Percentiles rank a stretch among this genome's conserved stretches.
These are phyloP conservation scores for Drosophila fuyamai DNA, from an alignment of 1,140 invertebrate species.

Conservation along the genomic window DNA sequence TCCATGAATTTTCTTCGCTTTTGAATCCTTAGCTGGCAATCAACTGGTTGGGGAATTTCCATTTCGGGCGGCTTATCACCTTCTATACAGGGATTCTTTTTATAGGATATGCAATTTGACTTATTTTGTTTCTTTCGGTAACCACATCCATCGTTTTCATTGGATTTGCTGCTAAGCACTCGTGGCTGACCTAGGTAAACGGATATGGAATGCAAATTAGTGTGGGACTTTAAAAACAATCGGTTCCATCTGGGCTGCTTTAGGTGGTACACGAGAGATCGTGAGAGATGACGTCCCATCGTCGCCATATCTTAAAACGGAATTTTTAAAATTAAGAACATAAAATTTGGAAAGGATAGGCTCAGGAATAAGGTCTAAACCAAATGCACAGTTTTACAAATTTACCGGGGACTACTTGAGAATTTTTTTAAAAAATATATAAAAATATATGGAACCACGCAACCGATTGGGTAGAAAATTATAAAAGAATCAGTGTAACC, in stretches of 20 bases:
- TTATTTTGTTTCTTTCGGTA: background rate
- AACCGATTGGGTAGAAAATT: too few relatives aligned
- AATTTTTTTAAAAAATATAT: background rate
- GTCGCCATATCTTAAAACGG: background rate
- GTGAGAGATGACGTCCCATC: background rate
- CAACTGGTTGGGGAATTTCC: background rate
- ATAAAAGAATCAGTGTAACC: too few relatives aligned
- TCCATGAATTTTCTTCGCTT: too few relatives aligned
- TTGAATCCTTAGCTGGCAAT: background rate
- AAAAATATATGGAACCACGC: too few relatives aligned
- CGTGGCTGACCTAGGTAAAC: conserved; percentile 1
- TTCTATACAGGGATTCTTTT: too few relatives aligned
- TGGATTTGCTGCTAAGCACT: background rate
- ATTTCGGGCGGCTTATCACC: too few relatives aligned
- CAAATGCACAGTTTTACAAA: background rate
- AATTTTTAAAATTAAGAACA: background rate
- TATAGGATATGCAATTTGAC: background rate
- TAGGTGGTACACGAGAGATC: background rate
- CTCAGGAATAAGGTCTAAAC: background rate
- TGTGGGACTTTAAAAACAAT: background rate
- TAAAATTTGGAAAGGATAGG: conserved; percentile 7
- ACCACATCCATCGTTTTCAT: background rate
- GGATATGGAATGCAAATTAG: background rate
- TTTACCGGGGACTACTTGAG: background rate
- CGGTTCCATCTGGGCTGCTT: conserved; percentile 11